Conservation (phyloP, 1,140 invertebrate species). For the Geopemphigus sp. region DNA sequence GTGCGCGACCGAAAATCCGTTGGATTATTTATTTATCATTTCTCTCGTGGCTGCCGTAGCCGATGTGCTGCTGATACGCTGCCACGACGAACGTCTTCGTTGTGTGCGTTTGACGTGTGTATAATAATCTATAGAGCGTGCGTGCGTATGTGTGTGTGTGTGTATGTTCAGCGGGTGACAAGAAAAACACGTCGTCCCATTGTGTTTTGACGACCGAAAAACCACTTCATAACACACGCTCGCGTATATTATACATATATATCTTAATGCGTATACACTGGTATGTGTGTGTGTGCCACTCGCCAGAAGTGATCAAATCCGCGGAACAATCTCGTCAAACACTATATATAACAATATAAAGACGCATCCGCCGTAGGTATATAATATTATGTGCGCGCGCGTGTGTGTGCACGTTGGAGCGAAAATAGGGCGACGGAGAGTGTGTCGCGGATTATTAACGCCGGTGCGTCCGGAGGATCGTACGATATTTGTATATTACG, state of each 20-base stretch:
- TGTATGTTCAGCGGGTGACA: neutral
- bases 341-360: neutral
- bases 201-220: conserved; percentile 30
- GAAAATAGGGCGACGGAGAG: neutral
- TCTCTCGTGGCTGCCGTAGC: neutral
- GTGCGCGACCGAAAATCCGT: neutral
- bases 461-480: neutral
- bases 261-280: no score
- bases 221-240: conserved; percentile 11
- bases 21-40: conserved; percentile 22
- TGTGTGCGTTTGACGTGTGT: conserved; percentile 9
- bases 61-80: neutral
- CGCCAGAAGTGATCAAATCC: conserved; percentile 31
- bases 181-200: conserved; percentile 35
- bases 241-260: no score
- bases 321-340: conserved; percentile 38
- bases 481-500: neutral
- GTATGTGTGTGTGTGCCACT: conserved; percentile 8
- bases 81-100: neutral
- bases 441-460: conserved; percentile 21
- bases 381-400: no score
- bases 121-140: no score
- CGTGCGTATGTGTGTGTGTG: no score
- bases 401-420: neutral
- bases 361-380: neutral